These are phyloP conservation scores for Callipepla squamata DNA, from an alignment of 2,113 vertebrate species.

Conservation along the genomic window DNA sequence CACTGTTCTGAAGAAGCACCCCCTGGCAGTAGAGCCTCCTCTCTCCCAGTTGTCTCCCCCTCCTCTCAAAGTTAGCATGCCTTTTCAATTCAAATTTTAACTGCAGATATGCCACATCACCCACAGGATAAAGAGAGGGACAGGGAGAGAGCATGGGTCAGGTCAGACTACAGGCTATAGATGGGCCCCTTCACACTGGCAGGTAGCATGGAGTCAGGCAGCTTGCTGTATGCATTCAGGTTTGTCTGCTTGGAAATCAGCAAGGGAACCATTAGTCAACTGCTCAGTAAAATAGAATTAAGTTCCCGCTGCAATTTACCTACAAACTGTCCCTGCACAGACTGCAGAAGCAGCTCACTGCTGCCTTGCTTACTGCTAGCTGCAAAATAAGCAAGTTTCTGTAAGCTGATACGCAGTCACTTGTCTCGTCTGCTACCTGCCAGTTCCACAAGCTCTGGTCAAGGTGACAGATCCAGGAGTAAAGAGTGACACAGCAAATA, in stretches of 20 bases:
- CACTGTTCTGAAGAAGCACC: slow-evolving; percentile 46
- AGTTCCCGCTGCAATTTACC: background rate
- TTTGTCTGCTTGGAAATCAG: background rate
- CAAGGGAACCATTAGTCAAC: background rate
- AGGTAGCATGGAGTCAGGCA: background rate
- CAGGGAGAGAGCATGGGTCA: background rate
- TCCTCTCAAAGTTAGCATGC: background rate
- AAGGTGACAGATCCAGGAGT: background rate
- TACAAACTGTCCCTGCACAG: background rate
- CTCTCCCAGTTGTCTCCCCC: background rate
- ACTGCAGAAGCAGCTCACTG: background rate
- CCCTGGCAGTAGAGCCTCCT: slow-evolving; percentile 37
- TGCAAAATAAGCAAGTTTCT: background rate
- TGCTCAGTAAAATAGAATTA: background rate
- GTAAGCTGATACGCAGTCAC: background rate
- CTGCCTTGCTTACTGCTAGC: background rate
- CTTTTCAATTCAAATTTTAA: background rate
- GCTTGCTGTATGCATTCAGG: background rate
- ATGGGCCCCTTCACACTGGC: background rate
- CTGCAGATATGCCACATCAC: background rate
- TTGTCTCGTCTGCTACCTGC: background rate
- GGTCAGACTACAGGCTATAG: background rate
- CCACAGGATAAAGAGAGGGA: background rate
- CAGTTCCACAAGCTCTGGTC: background rate
- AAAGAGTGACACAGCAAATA: background rate